Evolutionary conservation across 2,113 vertebrate species (phyloP).

Genomic region (Percopsis transmontana): DNA sequence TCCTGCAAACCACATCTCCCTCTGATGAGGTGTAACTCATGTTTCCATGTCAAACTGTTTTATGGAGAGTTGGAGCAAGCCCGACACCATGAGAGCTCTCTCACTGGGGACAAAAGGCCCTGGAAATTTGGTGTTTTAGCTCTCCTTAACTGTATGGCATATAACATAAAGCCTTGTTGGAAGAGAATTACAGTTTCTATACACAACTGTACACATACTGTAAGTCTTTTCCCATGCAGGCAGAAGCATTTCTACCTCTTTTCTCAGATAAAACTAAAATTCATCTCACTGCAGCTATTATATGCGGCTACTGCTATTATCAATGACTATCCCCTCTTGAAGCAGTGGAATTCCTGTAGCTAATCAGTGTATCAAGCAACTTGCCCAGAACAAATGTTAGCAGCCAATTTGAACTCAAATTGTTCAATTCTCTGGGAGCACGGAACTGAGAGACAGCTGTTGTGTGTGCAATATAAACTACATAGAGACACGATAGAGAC

Average conservation of each 20-base stretch:
- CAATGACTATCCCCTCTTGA: background rate
- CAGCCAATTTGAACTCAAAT: constrained; percentile 30
- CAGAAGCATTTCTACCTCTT: background rate
- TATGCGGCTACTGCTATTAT: constrained; percentile 6
- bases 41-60: constrained; percentile 56
- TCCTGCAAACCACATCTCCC: constrained; percentile 11
- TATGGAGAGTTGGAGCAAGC: constrained; percentile 60
- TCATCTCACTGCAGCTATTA: background rate
- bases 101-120: constrained; percentile 28
- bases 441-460: constrained; percentile 37
- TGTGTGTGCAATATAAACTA: constrained; percentile 21
- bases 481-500: too few species aligned
- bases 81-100: constrained; percentile 7
- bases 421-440: constrained; percentile 33
- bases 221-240: background rate
- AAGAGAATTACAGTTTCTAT: constrained; percentile 13
- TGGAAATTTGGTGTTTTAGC: background rate
- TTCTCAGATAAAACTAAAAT: background rate
- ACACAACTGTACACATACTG: background rate
- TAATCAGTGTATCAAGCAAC: constrained; percentile 16
- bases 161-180: background rate
- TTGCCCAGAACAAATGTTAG: constrained; percentile 35
- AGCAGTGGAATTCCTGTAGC: background rate
- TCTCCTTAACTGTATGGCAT: background rate
- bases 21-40: constrained; percentile 53